phyloP scores from a whole-genome alignment of 2,888 invertebrate genomes.

The Rotaria socialis region DNA sequence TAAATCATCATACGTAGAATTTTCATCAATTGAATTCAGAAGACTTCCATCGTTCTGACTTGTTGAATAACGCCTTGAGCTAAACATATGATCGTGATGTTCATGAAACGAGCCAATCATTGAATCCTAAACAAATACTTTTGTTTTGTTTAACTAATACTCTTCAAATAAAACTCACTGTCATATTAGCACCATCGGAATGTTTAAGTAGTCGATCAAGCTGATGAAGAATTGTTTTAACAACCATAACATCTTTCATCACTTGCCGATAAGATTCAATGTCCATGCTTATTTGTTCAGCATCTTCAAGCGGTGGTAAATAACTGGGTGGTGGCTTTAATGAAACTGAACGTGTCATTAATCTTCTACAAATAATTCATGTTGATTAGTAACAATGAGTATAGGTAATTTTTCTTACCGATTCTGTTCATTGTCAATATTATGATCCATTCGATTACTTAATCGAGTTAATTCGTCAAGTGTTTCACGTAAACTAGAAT shows the following conservation, averaged over 20 bases:
- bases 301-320: slow-evolving; percentile 33
- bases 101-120: slow-evolving; percentile 20
- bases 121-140: not conserved
- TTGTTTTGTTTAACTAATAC: not conserved
- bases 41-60: not conserved
- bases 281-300: slow-evolving; percentile 32
- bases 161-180: not conserved
- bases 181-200: slow-evolving; percentile 20
- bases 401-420: not conserved
- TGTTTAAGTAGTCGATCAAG: slow-evolving; percentile 33
- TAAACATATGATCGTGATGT: not conserved
- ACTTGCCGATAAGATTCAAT: slow-evolving; percentile 31
- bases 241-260: slow-evolving; percentile 32
- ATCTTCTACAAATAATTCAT: not conserved
- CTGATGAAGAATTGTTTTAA: slow-evolving; percentile 34
- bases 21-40: not conserved
- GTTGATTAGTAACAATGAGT: not conserved
- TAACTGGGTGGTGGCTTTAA: not conserved
- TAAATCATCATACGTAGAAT: slow-evolving; percentile 8
- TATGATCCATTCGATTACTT: slow-evolving; percentile 5
- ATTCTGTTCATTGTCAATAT: not conserved
- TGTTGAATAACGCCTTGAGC: not conserved
- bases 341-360: not conserved
- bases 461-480: slow-evolving; percentile 25
- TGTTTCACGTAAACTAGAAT: not conserved